Evolutionary conservation across 2,113 vertebrate species (phyloP).

Genomic region (Delphinapterus leucas): DNA sequence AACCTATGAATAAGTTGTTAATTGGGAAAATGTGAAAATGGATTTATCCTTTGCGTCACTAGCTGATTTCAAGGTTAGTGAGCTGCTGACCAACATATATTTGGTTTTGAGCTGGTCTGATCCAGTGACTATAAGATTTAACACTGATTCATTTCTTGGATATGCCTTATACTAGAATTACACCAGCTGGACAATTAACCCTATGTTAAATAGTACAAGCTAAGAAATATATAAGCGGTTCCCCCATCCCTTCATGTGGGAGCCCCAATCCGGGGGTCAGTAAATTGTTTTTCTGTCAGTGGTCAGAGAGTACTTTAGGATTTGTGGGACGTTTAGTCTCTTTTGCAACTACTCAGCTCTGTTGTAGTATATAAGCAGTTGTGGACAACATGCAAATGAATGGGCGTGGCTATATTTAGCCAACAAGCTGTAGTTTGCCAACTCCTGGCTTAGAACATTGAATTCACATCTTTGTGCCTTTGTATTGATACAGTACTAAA

Average conservation of each 20-base stretch:
- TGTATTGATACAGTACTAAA: background rate
- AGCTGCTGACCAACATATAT: background rate
- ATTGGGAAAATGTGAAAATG: background rate
- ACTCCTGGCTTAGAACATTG: background rate
- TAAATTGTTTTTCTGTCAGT: background rate
- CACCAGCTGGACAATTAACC: background rate
- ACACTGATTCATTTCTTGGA: background rate
- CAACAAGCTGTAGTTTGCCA: background rate
- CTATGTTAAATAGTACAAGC: background rate
- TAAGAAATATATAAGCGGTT: background rate
- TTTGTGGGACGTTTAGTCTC: background rate
- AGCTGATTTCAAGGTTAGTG: background rate
- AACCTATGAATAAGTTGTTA: background rate
- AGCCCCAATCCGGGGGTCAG: background rate
- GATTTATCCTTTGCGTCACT: background rate
- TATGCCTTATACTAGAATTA: background rate
- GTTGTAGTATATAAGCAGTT: background rate
- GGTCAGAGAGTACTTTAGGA: background rate
- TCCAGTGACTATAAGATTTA: background rate
- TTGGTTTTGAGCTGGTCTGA: background rate
- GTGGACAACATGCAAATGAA: background rate
- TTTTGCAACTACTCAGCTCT: background rate
- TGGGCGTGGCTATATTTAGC: background rate
- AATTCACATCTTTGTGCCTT: background rate
- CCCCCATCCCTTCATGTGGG: fast-evolving